Percentiles rank a stretch among this genome's conserved stretches.
Evolutionary conservation across 2,113 vertebrate species (phyloP).

Genomic region (Sisor rabdophorus): DNA sequence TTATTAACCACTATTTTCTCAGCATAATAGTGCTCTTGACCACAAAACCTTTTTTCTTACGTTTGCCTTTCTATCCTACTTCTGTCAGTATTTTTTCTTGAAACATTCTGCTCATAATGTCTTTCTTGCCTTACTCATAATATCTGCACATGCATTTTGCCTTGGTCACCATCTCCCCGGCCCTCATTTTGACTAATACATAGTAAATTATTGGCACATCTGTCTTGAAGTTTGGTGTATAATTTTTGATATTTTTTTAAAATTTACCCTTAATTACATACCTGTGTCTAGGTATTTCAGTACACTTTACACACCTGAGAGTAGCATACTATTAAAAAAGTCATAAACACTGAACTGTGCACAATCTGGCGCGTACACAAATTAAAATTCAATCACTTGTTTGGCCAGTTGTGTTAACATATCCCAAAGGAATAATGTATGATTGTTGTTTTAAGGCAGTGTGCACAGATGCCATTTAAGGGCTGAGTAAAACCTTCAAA

Average conservation of each 20-base stretch:
- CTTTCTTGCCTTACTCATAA: slow-evolving; percentile 17
- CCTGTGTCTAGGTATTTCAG: slow-evolving; percentile 42
- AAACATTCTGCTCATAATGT: slow-evolving; percentile 15
- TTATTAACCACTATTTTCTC: not conserved
- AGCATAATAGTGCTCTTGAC: slow-evolving; percentile 9
- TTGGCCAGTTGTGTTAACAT: slow-evolving; percentile 26
- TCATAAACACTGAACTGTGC: slow-evolving; percentile 16
- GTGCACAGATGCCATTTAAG: slow-evolving; percentile 53
- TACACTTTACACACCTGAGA: slow-evolving; percentile 35
- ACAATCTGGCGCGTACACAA: slow-evolving; percentile 6
- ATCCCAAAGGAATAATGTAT: not conserved
- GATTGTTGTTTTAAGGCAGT: slow-evolving; percentile 32
- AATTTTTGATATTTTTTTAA: not conserved
- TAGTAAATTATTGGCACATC: slow-evolving; percentile 55
- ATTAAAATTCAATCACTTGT: slow-evolving; percentile 24
- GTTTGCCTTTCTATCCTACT: slow-evolving; percentile 4
- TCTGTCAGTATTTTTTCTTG: not conserved
- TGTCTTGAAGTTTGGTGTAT: slow-evolving; percentile 32
- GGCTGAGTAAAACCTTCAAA: slow-evolving; percentile 53
- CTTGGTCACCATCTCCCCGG: slow-evolving; percentile 6
- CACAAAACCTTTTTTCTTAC: slow-evolving; percentile 1
- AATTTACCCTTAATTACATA: slow-evolving; percentile 20
- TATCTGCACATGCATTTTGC: slow-evolving; percentile 21
- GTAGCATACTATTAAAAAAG: slow-evolving; percentile 12
- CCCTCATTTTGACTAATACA: slow-evolving; percentile 11